Evolutionary conservation across 2,888 invertebrate species (phyloP).

Genomic region (Nomada flava): DNA sequence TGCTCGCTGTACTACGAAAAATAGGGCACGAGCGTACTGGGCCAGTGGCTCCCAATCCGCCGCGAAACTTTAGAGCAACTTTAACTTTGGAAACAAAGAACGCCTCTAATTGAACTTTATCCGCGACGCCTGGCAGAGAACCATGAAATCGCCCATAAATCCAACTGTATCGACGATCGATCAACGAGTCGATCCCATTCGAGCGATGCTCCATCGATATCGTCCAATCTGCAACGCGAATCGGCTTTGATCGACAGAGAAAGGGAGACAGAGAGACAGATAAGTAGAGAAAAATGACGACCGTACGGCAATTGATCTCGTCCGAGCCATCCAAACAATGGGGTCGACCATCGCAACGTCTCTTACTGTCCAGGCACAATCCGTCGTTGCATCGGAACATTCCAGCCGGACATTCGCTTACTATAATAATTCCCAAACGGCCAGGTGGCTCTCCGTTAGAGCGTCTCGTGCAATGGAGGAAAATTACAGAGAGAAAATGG

Average conservation of each 20-base stretch:
- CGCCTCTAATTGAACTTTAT: no score
- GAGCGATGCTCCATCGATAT: background rate
- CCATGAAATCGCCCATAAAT: background rate
- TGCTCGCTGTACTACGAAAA: constrained; percentile 16
- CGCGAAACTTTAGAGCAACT: background rate
- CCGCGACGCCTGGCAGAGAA: background rate
- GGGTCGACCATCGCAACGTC: constrained; percentile 86
- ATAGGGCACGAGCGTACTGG: background rate
- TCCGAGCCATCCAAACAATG: constrained; percentile 87
- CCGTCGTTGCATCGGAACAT: constrained; percentile 86
- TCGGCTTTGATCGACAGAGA: constrained; percentile 8
- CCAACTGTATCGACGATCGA: constrained; percentile 2
- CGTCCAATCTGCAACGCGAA: constrained; percentile 9
- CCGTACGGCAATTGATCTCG: constrained; percentile 86
- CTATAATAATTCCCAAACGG: constrained; percentile 71
- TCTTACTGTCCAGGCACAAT: constrained; percentile 85
- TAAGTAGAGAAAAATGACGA: constrained; percentile 47
- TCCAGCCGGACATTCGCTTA: constrained; percentile 79
- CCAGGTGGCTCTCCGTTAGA: constrained; percentile 45
- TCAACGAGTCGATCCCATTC: background rate
- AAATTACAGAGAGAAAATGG: constrained; percentile 24
- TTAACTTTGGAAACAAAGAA: no score
- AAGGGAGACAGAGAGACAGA: constrained; percentile 22
- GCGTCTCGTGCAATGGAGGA: constrained; percentile 37
- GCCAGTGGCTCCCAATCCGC: background rate